A percentile compares a stretch with the other conserved stretches of the same genome.
Conservation (phyloP, 1,140 invertebrate species). For the Brachionus sp. region DNA sequence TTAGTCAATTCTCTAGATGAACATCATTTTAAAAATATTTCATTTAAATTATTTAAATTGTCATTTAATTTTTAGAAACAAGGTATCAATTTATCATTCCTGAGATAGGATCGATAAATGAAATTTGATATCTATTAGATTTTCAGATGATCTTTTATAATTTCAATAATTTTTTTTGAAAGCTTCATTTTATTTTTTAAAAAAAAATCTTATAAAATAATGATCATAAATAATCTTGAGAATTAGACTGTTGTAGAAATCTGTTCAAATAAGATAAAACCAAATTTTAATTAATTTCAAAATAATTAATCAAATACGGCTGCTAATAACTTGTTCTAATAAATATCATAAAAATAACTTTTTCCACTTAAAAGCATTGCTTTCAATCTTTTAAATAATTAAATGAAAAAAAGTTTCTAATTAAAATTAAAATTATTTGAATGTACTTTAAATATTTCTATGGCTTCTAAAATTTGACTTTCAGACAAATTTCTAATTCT, state of each 20-base stretch:
- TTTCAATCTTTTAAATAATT: background rate
- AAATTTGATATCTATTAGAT: background rate
- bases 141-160: background rate
- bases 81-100: background rate
- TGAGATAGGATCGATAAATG: background rate
- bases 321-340: background rate
- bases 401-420: background rate
- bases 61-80: background rate
- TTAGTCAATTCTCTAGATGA: background rate
- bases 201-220: background rate
- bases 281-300: background rate
- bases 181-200: background rate
- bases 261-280: background rate
- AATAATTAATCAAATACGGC: background rate
- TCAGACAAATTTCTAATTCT: background rate
- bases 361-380: background rate
- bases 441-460: background rate
- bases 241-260: background rate
- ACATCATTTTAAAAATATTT: background rate
- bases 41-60: background rate
- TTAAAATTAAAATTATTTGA: background rate
- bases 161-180: background rate
- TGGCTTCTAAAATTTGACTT: background rate
- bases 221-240: background rate
- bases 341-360: background rate